A percentile compares a stretch with the other conserved stretches of the same genome.
phyloP scores from a whole-genome alignment of 1,140 invertebrate species.

The Dreissena rostriformis region DNA sequence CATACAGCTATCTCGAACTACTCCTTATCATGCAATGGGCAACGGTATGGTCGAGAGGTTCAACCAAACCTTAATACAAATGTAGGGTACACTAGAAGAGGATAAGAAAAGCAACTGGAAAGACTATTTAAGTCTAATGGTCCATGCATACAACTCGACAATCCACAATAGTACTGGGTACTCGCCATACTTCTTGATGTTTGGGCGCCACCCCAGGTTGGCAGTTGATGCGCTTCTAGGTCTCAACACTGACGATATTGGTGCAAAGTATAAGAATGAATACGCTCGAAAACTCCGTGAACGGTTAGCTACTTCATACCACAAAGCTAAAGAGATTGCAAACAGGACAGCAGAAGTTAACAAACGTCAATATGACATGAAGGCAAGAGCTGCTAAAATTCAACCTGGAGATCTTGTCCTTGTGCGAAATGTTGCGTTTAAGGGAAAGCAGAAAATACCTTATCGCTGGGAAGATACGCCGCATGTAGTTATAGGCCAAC shows the following conservation, averaged over 20 bases:
- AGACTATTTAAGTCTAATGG: no score
- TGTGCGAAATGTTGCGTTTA: neutral
- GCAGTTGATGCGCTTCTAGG: no score
- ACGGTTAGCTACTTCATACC: neutral
- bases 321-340: constrained; percentile 4
- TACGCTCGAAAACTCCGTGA: constrained; percentile 19
- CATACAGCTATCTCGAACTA: constrained; percentile 5
- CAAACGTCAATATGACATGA: constrained; percentile 3
- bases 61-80: neutral
- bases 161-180: neutral
- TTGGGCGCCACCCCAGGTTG: no score
- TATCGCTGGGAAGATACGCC: constrained; percentile 4
- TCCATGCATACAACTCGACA: no score
- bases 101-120: neutral
- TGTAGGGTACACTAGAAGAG: neutral
- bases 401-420: constrained; percentile 5
- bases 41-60: neutral
- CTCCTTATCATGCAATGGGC: neutral
- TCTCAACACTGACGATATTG: no score
- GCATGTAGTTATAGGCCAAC: constrained; percentile 6
- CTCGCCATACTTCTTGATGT: no score
- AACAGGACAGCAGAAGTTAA: neutral
- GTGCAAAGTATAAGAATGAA: neutral
- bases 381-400: neutral
- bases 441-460: constrained; percentile 1